These are phyloP conservation scores for Brachionichthys hirsutus DNA, from an alignment of 2,113 vertebrate genomes.

Conservation along the genomic window DNA sequence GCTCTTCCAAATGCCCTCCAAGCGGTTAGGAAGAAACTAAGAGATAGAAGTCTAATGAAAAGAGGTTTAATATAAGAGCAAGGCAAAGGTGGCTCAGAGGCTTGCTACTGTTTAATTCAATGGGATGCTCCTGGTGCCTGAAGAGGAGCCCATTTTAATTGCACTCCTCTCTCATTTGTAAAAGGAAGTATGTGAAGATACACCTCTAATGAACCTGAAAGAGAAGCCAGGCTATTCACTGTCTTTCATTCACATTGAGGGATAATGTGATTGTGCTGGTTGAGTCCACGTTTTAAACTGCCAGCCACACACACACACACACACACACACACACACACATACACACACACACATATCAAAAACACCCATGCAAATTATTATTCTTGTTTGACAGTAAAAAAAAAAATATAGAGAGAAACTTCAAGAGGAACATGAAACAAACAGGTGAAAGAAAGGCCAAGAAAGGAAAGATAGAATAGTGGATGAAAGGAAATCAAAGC, in stretches of 20 bases:
- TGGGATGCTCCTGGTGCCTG: constrained; percentile 59
- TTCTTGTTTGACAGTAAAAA: not conserved
- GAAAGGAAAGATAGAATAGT: not conserved
- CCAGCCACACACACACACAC: constrained; percentile 7
- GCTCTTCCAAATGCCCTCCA: constrained; percentile 43
- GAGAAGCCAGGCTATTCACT: constrained; percentile 48
- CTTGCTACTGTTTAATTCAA: constrained; percentile 69
- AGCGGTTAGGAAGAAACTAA: constrained; percentile 64
- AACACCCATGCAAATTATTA: not conserved
- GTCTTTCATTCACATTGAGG: constrained; percentile 37
- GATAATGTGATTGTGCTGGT: constrained; percentile 54
- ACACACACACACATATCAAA: not conserved
- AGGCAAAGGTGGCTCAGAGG: constrained; percentile 67
- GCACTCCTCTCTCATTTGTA: constrained; percentile 59
- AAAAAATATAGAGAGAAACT: not conserved
- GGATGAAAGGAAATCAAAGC: constrained; percentile 14
- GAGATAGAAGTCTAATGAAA: constrained; percentile 73
- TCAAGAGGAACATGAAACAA: not conserved
- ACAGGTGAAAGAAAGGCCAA: not conserved
- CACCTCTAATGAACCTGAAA: constrained; percentile 57
- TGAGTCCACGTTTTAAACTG: constrained; percentile 22
- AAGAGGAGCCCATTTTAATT: constrained; percentile 68
- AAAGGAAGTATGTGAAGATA: constrained; percentile 54
- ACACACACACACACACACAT: not conserved
- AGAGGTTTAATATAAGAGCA: constrained; percentile 69